phyloP scores from a whole-genome alignment of 2,888 invertebrate species.

The Hirudinaria manillensis region DNA sequence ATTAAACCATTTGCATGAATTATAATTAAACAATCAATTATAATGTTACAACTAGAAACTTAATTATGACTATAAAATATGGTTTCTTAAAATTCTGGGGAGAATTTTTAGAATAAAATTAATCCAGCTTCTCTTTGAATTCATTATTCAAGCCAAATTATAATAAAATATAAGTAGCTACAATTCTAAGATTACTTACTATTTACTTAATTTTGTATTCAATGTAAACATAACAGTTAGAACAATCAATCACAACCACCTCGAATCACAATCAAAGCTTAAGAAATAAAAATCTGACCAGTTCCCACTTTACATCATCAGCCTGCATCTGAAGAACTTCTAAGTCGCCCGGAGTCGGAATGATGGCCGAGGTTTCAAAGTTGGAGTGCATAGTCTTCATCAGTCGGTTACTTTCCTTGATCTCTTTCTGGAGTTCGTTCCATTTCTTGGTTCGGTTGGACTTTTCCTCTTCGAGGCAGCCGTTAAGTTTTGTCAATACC shows the following conservation, averaged over 20 bases:
- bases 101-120: too few species aligned
- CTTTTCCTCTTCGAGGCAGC: not conserved
- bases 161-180: too few species aligned
- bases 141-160: too few species aligned
- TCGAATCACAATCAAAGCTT: not conserved
- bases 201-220: too few species aligned
- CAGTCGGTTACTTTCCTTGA: not conserved
- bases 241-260: not conserved
- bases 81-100: too few species aligned
- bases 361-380: not conserved
- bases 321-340: not conserved
- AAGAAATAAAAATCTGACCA: constrained; percentile 1
- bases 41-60: too few species aligned
- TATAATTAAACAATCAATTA: too few species aligned
- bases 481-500: not conserved
- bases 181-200: too few species aligned
- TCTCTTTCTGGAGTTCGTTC: not conserved
- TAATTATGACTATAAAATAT: too few species aligned
- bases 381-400: not conserved
- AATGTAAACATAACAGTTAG: too few species aligned
- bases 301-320: not conserved
- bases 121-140: too few species aligned
- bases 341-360: not conserved
- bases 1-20: too few species aligned
- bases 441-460: not conserved